phyloP scores from a whole-genome alignment of 2,888 invertebrate genomes.

The Troglohyphantes excavatus region DNA sequence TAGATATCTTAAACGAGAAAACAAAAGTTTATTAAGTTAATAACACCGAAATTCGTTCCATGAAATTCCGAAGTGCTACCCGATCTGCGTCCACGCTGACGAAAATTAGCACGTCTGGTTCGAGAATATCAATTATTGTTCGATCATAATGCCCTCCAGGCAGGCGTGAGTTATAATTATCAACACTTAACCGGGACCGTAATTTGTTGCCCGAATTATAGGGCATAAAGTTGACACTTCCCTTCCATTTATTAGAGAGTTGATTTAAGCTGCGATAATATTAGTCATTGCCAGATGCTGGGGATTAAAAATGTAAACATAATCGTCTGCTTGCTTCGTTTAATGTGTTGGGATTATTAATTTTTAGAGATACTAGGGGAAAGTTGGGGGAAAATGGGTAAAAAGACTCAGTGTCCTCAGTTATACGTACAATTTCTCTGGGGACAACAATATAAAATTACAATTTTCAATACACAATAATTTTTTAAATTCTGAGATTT shows the following conservation, averaged over 20 bases:
- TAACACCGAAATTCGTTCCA: too few species aligned
- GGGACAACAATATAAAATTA: too few species aligned
- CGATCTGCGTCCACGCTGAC: background rate
- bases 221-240: slow-evolving; percentile 2
- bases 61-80: too few species aligned
- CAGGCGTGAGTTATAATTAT: slow-evolving; percentile 36
- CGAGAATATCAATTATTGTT: slow-evolving; percentile 19
- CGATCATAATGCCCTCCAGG: slow-evolving; percentile 5
- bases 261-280: background rate
- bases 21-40: too few species aligned
- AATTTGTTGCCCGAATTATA: slow-evolving; percentile 16
- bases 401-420: too few species aligned
- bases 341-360: background rate
- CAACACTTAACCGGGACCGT: background rate
- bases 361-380: too few species aligned
- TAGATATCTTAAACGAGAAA: too few species aligned
- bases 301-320: background rate
- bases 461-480: too few species aligned
- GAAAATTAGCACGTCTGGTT: background rate
- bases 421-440: too few species aligned
- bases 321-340: background rate
- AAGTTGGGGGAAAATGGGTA: too few species aligned
- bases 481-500: too few species aligned
- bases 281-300: background rate
- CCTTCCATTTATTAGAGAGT: slow-evolving; percentile 8